Evolutionary conservation across 23 tunicate species (phyloP).

Genomic region (Diplosoma virens): DNA sequence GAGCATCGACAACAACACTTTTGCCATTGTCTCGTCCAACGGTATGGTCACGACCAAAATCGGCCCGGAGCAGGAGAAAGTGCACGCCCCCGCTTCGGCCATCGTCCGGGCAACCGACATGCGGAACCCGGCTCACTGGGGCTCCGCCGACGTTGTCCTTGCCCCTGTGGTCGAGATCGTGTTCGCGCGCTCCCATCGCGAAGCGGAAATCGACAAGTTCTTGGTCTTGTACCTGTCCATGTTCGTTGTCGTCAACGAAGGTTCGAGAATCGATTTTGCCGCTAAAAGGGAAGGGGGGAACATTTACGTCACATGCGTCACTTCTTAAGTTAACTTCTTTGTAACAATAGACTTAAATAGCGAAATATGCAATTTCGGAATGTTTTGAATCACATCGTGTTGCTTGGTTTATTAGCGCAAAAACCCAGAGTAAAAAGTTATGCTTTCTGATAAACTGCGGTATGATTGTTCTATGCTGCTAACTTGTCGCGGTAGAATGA

Average conservation of each 20-base stretch:
- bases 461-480: too few relatives aligned
- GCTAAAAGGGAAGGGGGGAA: too few relatives aligned
- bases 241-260: slow-evolving; percentile 37
- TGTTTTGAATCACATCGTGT: too few relatives aligned
- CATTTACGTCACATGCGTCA: too few relatives aligned
- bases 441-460: too few relatives aligned
- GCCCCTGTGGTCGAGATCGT: slow-evolving; percentile 43
- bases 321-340: too few relatives aligned
- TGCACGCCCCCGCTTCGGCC: slow-evolving; percentile 27
- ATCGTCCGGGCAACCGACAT: slow-evolving; percentile 67
- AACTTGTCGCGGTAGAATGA: too few relatives aligned
- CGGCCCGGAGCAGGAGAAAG: slow-evolving; percentile 20
- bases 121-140: slow-evolving; percentile 63
- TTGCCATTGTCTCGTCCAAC: slow-evolving; percentile 38
- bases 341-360: too few relatives aligned
- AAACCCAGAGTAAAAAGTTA: too few relatives aligned
- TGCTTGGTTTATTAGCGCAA: too few relatives aligned
- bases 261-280: too few relatives aligned
- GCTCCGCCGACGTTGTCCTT: slow-evolving; percentile 43
- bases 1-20: slow-evolving; percentile 44
- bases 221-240: slow-evolving; percentile 60
- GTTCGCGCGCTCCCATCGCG: slow-evolving; percentile 63
- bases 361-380: too few relatives aligned
- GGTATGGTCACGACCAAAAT: slow-evolving; percentile 51
- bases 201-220: slow-evolving; percentile 54